Evolutionary conservation across 2,888 invertebrate genomes (phyloP), one percentile per base, ranked within the genome.

Genomic region (Folsomia candida): DNA sequence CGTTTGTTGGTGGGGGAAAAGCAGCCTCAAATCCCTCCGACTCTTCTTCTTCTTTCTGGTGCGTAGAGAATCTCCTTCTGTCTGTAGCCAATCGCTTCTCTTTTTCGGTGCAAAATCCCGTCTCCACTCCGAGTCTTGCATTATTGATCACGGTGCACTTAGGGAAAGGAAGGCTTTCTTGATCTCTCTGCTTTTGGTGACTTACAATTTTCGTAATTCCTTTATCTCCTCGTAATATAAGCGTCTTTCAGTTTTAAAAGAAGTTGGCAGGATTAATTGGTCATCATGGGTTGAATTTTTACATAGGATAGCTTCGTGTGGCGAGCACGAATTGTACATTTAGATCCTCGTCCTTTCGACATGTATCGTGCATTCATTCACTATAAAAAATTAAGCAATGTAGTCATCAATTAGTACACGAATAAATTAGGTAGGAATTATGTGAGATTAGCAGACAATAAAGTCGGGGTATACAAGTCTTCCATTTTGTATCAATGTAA

Each of bases 71-170:
- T n/a, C n/a, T n/a, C n/a, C n/a, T n/a, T n/a, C 6, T 37, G 37
- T 4, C 37, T 37, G 37, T 37, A 14, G 37, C 37, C 37, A 37
- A 20, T 54, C 54, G n/a, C n/a, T n/a, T n/a, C n/a, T n/a, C n/a
- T n/a, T n/a, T n/a, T n/a, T n/a, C n/a, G n/a, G n/a, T n/a, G n/a
- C n/a, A n/a, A n/a, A n/a, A n/a, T n/a, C n/a, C n/a, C n/a, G n/a
- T n/a, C n/a, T n/a, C n/a, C n/a, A n/a, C 54, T 54, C 20, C 54
- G 68, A 51, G 60, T 68, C 57, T 64, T 71, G 71, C 68, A 71
- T 71, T 71, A 71, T 71, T 68, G 68, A 71, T 71, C 54, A 47
- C 20, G 6, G 1, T 37, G 51, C 37, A 37, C 37, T 37, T 37
- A 9, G 37, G 37, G 37, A 37, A 37, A n/a, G 37, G 37, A 14